phyloP scores from a whole-genome alignment of 2,797 vertebrate genomes.

The Microcaecilia unicolor region DNA sequence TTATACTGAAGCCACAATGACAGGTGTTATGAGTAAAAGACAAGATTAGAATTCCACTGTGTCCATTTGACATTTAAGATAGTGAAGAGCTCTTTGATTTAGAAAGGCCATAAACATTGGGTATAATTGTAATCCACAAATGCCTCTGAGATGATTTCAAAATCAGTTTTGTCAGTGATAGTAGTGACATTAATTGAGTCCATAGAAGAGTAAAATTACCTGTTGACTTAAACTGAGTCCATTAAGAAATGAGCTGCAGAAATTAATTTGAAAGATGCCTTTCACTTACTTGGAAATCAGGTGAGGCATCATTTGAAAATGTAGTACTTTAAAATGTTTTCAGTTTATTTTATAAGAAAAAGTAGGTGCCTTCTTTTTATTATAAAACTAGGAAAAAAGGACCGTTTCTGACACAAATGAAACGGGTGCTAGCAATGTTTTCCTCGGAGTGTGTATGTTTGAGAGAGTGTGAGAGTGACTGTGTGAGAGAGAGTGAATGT shows the following conservation, averaged over 20 bases:
- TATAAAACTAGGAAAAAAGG: too few relatives aligned
- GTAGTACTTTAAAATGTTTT: too few relatives aligned
- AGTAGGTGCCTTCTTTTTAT: too few relatives aligned
- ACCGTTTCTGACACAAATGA: too few relatives aligned
- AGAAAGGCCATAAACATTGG: not conserved
- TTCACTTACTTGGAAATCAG: slow-evolving; percentile 8
- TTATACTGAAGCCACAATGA: not conserved
- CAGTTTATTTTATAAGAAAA: too few relatives aligned
- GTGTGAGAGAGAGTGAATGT: too few relatives aligned
- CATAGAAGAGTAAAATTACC: slow-evolving; percentile 1
- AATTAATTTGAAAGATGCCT: slow-evolving; percentile 11
- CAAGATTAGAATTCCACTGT: not conserved
- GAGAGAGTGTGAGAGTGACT: too few relatives aligned
- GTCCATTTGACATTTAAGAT: not conserved
- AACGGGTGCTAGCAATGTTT: too few relatives aligned
- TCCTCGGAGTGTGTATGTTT: too few relatives aligned
- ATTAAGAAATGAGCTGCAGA: not conserved
- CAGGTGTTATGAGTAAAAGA: not conserved
- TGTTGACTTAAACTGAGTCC: not conserved
- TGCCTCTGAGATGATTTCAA: not conserved
- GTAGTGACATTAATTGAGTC: slow-evolving; percentile 3
- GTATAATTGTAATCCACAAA: not conserved
- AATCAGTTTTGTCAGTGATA: not conserved
- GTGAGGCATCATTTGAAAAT: slow-evolving; percentile 8
- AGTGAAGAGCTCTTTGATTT: not conserved